Conservation (phyloP, 2,113 vertebrate species). For the Anguilla rostrata region DNA sequence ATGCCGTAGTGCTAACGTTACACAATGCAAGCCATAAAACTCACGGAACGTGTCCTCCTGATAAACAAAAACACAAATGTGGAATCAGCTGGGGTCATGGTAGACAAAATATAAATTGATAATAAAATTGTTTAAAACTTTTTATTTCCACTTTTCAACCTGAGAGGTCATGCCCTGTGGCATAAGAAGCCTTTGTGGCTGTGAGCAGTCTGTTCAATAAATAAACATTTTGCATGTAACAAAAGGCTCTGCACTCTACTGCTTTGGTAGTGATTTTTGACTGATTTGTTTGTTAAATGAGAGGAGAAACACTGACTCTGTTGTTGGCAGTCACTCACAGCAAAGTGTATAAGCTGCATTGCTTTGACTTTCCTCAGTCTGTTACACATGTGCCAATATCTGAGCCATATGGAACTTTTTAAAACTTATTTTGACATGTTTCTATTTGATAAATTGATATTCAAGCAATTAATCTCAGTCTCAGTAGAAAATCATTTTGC, state of each 20-base stretch:
- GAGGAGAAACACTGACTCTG: not conserved
- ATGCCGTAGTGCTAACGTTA: not conserved
- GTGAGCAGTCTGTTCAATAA: not conserved
- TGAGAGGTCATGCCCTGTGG: not conserved
- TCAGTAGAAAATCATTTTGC: not conserved
- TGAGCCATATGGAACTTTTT: not conserved
- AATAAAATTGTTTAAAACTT: not conserved
- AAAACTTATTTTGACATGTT: not conserved
- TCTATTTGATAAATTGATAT: not conserved
- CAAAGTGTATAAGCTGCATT: not conserved
- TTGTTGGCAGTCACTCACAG: not conserved
- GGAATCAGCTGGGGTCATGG: not conserved
- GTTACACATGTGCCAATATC: not conserved
- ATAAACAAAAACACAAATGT: not conserved
- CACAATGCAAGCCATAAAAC: not conserved
- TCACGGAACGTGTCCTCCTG: not conserved
- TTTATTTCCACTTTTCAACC: not conserved
- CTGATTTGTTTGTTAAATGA: not conserved
- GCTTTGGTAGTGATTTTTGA: not conserved
- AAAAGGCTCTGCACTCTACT: not conserved
- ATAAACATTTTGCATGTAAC: not conserved
- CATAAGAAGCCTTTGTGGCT: not conserved
- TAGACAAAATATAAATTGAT: not conserved
- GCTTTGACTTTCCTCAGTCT: not conserved
- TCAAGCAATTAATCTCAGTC: not conserved